Percentiles rank a stretch among this genome's conserved stretches.
Evolutionary conservation across 1,140 invertebrate genomes (phyloP).

Genomic region (Sitobion miscanthi): DNA sequence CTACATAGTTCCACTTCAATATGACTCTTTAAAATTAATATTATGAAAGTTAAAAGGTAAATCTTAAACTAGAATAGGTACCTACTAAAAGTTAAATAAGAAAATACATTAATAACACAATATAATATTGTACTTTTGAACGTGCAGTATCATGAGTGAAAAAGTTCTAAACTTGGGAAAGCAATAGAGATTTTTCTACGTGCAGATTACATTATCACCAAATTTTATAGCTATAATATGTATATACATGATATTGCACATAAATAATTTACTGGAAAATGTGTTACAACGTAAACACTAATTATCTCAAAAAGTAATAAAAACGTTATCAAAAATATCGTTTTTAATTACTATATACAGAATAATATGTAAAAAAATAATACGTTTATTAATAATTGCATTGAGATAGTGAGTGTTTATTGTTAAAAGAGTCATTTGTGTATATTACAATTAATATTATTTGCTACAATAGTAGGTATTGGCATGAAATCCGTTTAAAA

Average conservation of each 20-base stretch:
- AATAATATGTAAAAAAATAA: not conserved
- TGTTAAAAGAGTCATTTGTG: too few relatives aligned
- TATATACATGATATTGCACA: not conserved
- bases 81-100: not conserved
- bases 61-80: not conserved
- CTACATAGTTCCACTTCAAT: not conserved
- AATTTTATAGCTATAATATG: not conserved
- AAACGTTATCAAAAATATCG: not conserved
- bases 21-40: not conserved
- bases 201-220: not conserved
- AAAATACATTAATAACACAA: not conserved
- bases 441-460: too few relatives aligned
- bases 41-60: not conserved
- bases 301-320: not conserved
- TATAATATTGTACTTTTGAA: conserved; percentile 1
- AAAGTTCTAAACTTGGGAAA: not conserved
- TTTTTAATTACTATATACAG: not conserved
- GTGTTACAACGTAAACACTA: not conserved
- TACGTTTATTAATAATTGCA: too few relatives aligned
- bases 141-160: not conserved
- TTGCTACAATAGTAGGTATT: too few relatives aligned
- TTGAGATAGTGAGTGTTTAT: not conserved
- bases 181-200: not conserved
- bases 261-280: not conserved
- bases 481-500: too few relatives aligned